Base-by-base conservation (phyloP, 2,113 vertebrate species). In the Muntiacus muntjak region DNA sequence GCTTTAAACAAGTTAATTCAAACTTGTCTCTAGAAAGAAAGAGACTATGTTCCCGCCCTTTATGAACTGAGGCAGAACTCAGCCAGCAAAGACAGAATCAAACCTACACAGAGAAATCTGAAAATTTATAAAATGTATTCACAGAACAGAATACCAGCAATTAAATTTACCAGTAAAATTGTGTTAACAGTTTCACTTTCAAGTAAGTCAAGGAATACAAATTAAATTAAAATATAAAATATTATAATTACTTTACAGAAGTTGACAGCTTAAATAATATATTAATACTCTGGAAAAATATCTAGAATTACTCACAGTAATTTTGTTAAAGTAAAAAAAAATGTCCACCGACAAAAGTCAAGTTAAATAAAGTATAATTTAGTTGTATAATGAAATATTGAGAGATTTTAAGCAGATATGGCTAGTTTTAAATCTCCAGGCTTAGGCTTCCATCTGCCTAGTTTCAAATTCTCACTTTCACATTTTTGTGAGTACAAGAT, bases 311-410 rank as follows among this genome's bases (percentile, higher is more conserved):
- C 15, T 60, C 28, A 71, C 4, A 79, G 13, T 76, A 45, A 45
- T 19, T 36, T 23, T 71, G 64, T 71, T 23, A 36, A 36, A 36
- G n/a, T 36, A 6, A 71, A 71, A 71, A 33, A 23, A 52, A 81
- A 86, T 23, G 1, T 43, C 6, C 6, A 52, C 23, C 1, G 30
- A 3, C 17, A 47, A 84, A 13, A 3, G 5, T 14, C 7, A 1
- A 2, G 7, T 57, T 64, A 40, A 82, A 26, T 33, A 40, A 82
- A 26, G 7, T 74, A 26, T 36, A 91, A 2, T 33, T 52, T 83
- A 47, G 4, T 12, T 5, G 5, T 19, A 12, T 13, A 55, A 36
- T 78, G 14, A 36, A 54, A 45, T 3, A 47, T 54, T 30, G 12
- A 11, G 9, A 62, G 15, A 13, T 15, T 87, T 81, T 81, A 87